These are phyloP conservation scores for Megalurothrips usitatus DNA, from an alignment of 2,888 invertebrate species.

Conservation along the genomic window DNA sequence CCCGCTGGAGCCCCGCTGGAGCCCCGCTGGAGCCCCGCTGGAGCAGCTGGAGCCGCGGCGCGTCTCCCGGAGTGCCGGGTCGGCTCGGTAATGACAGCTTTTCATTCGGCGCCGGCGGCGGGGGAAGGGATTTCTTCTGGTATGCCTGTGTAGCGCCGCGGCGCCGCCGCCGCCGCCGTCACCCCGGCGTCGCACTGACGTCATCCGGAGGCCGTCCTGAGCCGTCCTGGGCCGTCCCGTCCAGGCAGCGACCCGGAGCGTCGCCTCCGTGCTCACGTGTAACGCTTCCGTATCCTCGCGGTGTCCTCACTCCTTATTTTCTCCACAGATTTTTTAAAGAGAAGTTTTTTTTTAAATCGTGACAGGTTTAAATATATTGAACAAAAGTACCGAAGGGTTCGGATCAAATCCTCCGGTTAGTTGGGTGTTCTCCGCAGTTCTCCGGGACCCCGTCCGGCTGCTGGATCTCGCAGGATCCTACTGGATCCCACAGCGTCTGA, in stretches of 20 bases:
- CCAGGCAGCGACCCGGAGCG: background rate
- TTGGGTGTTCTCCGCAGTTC: too few species aligned
- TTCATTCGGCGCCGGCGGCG: background rate
- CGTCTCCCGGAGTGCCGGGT: background rate
- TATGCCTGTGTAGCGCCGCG: background rate
- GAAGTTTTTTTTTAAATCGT: too few species aligned
- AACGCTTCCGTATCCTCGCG: background rate
- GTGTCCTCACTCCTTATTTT: too few species aligned
- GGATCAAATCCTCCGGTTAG: too few species aligned
- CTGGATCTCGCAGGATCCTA: too few species aligned
- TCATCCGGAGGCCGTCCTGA: background rate
- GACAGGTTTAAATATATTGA: too few species aligned
- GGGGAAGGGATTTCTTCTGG: background rate
- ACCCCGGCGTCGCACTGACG: background rate
- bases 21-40: too few species aligned
- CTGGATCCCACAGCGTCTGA: background rate
- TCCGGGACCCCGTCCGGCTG: too few species aligned
- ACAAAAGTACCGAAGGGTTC: too few species aligned
- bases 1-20: too few species aligned
- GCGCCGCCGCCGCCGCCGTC: background rate
- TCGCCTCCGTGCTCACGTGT: background rate
- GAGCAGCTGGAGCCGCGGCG: background rate
- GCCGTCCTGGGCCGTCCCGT: background rate
- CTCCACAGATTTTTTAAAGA: too few species aligned
- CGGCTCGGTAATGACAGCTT: slow-evolving; percentile 12